Base-by-base conservation (phyloP, 1,140 invertebrate genomes). In the Apis cerana region DNA sequence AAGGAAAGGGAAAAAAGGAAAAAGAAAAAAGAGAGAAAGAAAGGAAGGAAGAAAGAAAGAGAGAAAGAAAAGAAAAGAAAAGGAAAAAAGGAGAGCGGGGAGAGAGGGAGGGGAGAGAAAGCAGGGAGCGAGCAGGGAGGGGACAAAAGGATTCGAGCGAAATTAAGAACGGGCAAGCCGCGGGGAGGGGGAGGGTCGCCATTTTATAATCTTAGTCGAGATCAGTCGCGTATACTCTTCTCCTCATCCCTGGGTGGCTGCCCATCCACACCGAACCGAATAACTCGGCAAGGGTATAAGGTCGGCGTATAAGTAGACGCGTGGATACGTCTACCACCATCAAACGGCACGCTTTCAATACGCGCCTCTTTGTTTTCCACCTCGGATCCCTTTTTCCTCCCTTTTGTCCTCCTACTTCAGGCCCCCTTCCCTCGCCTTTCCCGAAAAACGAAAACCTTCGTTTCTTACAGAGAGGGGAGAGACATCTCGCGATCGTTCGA, bases 171-270 rank as follows among this genome's bases (percentile, higher is more conserved):
- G 71, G 75, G 76, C 83, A 80, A 70, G 85, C 68, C 17, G 85
- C 7, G 33, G 33, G 33, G 33, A 33, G 33, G 33, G 33, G 0
- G 75, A 75, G 88, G 62, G 78, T 81, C 84, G 85, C 89, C 89
- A 90, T 90, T 89, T 90, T 90, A 90, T 90, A 90, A 90, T 89
- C 82, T 90, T 88, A 85, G 80, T 80, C 79, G 83, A 58, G 86
- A 88, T 88, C 86, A 87, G 84, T 87, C 85, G 85, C 74, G 79
- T 80, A 88, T 84, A 89, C 89, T 79, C 80, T 80, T 82, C 81
- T 71, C 76, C 43, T 77, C 82, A 33, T 58, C 84, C 81, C 72
- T 78, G 27, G 61, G 23, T 71, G 62, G 27, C 61, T 82, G 50
- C 77, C 56, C 62, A 77, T 75, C 68, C 56, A 68, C 69, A 48